These are phyloP conservation scores for Epinotia brunnichana DNA, from an alignment of 2,888 invertebrate species.

Conservation along the genomic window DNA sequence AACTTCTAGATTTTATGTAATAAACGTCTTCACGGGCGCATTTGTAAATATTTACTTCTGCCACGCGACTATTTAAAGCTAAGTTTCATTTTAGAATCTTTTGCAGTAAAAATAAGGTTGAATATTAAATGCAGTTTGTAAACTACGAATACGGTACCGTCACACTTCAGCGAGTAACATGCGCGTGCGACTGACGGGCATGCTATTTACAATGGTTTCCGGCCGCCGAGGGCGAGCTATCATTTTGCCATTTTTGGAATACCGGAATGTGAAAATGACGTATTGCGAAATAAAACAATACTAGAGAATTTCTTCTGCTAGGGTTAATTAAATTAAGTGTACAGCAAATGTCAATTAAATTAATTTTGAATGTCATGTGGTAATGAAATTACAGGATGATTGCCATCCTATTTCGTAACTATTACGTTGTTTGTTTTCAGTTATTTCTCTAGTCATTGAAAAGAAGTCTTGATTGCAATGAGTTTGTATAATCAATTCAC, in stretches of 20 bases:
- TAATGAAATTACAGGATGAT: neutral
- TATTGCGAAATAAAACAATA: conserved; percentile 6
- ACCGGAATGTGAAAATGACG: conserved; percentile 6
- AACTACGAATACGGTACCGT: conserved; percentile 54
- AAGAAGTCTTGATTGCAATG: neutral
- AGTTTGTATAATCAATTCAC: too few relatives aligned
- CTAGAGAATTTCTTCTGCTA: neutral
- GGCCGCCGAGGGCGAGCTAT: conserved; percentile 41
- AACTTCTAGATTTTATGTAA: conserved; percentile 43
- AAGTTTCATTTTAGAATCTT: neutral
- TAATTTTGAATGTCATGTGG: neutral
- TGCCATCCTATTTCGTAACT: too few relatives aligned
- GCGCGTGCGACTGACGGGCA: conserved; percentile 56
- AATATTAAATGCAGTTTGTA: neutral
- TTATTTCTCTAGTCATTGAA: neutral
- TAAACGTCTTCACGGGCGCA: conserved; percentile 27
- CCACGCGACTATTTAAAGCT: conserved; percentile 14
- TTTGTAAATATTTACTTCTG: conserved; percentile 26
- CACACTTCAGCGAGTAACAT: conserved; percentile 54
- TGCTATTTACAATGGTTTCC: conserved; percentile 49
- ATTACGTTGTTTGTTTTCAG: neutral
- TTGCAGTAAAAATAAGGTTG: conserved; percentile 7
- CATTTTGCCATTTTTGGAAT: conserved; percentile 31
- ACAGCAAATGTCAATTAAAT: neutral
- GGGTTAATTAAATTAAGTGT: too few relatives aligned